These are phyloP conservation scores for Mimachlamys varia DNA, from an alignment of 2,888 invertebrate species.

Conservation along the genomic window DNA sequence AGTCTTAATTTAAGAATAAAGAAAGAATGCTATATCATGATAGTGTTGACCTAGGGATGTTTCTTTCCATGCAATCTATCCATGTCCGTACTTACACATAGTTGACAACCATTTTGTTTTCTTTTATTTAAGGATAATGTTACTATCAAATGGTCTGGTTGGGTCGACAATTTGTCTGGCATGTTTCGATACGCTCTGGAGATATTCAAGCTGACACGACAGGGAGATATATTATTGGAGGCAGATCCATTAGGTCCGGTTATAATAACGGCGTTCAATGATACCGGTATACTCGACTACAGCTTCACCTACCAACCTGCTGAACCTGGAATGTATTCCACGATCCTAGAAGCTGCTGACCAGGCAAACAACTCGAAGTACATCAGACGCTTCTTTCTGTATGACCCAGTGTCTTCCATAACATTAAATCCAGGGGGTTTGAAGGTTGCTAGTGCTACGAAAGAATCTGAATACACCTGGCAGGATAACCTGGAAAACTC, in stretches of 20 bases:
- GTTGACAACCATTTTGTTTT: neutral
- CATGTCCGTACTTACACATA: too few relatives aligned
- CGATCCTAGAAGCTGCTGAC: slow-evolving; percentile 61
- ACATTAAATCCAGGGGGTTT: slow-evolving; percentile 43
- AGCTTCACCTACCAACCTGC: slow-evolving; percentile 42
- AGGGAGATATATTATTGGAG: slow-evolving; percentile 9
- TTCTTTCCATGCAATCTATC: too few relatives aligned
- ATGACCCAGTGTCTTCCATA: slow-evolving; percentile 57
- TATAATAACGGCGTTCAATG: slow-evolving; percentile 44
- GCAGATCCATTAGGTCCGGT: slow-evolving; percentile 46
- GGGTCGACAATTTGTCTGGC: slow-evolving; percentile 57
- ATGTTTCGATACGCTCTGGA: slow-evolving; percentile 57
- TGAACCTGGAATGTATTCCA: slow-evolving; percentile 61
- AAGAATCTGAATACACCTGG: slow-evolving; percentile 59
- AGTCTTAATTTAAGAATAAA: too few relatives aligned
- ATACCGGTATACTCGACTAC: slow-evolving; percentile 28
- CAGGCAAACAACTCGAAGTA: slow-evolving; percentile 65
- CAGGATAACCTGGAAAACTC: slow-evolving; percentile 47
- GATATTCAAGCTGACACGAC: slow-evolving; percentile 52
- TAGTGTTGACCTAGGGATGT: too few relatives aligned
- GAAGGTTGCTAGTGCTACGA: slow-evolving; percentile 52
- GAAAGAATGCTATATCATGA: too few relatives aligned
- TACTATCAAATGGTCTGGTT: slow-evolving; percentile 55
- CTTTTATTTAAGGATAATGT: slow-evolving; percentile 46
- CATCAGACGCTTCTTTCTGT: slow-evolving; percentile 58